phyloP scores from a whole-genome alignment of 1,140 invertebrate species.

The Lordiphosa clarofinis region DNA sequence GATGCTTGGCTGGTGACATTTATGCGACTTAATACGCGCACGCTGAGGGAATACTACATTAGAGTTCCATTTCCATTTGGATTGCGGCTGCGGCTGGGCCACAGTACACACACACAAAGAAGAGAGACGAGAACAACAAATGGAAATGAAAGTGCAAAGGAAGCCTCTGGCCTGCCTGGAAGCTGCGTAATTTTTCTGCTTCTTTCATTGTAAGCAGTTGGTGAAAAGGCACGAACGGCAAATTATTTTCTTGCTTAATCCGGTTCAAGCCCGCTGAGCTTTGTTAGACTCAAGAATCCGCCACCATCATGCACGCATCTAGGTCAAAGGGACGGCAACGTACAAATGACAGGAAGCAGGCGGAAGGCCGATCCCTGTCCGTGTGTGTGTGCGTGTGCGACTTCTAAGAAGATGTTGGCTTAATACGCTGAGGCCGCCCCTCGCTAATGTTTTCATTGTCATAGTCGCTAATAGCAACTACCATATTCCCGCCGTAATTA shows the following conservation, averaged over 20 bases:
- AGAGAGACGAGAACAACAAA: conserved; percentile 21
- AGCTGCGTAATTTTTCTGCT: conserved; percentile 23
- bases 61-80: conserved; percentile 63
- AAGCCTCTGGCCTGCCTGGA: not conserved
- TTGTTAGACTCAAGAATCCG: conserved; percentile 30
- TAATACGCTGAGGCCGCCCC: conserved; percentile 24
- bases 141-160: conserved; percentile 20
- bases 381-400: conserved; percentile 14
- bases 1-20: conserved; percentile 51
- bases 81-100: conserved; percentile 23
- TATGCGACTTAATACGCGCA: conserved; percentile 71
- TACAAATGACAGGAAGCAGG: conserved; percentile 52
- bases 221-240: conserved; percentile 71
- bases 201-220: conserved; percentile 38
- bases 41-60: conserved; percentile 65
- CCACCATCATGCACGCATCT: conserved; percentile 43
- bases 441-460: conserved; percentile 63
- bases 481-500: conserved; percentile 57
- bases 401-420: conserved; percentile 35
- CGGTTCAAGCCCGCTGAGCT: conserved; percentile 67
- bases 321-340: conserved; percentile 55
- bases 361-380: conserved; percentile 1
- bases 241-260: conserved; percentile 76
- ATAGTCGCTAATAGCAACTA: conserved; percentile 69
- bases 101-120: conserved; percentile 7